Evolutionary conservation across 2,113 vertebrate genomes (phyloP).

Genomic region (Vicugna pacos): DNA sequence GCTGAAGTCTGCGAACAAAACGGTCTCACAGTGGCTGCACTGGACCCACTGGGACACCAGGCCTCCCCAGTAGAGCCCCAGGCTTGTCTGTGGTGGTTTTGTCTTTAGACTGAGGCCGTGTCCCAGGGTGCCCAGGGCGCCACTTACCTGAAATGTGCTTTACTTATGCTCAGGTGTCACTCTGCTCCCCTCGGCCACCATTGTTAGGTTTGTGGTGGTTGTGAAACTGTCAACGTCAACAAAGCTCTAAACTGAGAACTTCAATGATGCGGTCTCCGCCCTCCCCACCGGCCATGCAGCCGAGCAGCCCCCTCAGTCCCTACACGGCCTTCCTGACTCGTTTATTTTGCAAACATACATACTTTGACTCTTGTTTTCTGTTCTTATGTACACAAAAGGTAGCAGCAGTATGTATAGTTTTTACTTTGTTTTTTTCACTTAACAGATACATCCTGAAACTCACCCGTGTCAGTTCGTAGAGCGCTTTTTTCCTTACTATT

Average conservation of each 20-base stretch:
- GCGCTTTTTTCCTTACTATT: neutral
- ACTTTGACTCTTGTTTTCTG: neutral
- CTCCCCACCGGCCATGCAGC: neutral
- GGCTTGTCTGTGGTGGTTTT: neutral
- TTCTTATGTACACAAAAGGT: neutral
- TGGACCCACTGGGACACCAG: neutral
- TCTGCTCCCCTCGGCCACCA: neutral
- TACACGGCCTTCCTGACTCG: neutral
- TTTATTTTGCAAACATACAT: neutral
- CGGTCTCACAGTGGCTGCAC: neutral
- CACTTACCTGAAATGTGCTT: neutral
- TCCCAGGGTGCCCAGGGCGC: no score
- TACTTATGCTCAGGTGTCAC: neutral
- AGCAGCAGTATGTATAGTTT: neutral
- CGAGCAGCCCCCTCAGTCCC: neutral
- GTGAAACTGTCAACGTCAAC: neutral
- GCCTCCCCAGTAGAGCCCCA: neutral
- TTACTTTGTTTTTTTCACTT: neutral
- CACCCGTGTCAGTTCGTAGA: neutral
- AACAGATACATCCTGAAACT: neutral
- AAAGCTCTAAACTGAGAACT: neutral
- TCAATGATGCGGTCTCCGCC: neutral
- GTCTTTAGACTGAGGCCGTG: neutral
- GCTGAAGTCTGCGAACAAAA: neutral
- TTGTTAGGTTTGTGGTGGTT: neutral